A percentile compares a stretch with the other conserved stretches of the same genome.
Evolutionary conservation across 1,140 invertebrate genomes (phyloP).

Genomic region (Pantala flavescens): DNA sequence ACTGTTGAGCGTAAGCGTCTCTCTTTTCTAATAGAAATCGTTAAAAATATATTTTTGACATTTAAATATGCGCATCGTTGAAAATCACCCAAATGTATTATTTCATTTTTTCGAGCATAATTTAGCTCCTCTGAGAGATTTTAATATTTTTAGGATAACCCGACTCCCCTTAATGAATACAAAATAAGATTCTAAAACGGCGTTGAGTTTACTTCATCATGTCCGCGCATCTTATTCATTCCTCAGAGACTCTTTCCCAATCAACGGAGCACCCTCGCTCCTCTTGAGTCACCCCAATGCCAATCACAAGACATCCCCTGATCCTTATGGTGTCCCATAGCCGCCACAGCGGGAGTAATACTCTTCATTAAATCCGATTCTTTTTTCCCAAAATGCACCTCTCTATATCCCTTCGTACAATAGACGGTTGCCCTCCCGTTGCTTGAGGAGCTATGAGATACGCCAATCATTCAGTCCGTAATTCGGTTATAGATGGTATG

Average conservation of each 20-base stretch:
- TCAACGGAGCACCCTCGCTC: background rate
- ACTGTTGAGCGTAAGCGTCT: too few relatives aligned
- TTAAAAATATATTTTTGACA: too few relatives aligned
- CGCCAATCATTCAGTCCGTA: background rate
- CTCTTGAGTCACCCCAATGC: background rate
- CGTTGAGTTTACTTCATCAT: too few relatives aligned
- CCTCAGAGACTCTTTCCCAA: background rate
- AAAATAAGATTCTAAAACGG: too few relatives aligned
- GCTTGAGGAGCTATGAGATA: background rate
- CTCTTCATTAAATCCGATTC: background rate
- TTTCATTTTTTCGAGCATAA: too few relatives aligned
- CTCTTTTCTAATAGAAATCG: too few relatives aligned
- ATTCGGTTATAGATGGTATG: background rate
- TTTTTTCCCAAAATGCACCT: background rate
- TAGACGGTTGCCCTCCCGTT: background rate
- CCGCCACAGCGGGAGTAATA: slow-evolving; percentile 2
- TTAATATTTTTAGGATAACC: too few relatives aligned
- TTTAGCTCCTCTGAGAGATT: too few relatives aligned
- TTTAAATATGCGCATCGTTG: too few relatives aligned
- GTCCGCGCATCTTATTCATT: too few relatives aligned
- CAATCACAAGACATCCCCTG: background rate
- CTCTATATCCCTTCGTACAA: background rate
- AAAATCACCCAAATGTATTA: too few relatives aligned
- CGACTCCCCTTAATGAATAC: too few relatives aligned
- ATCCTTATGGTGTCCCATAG: background rate